A percentile compares a stretch with the other conserved stretches of the same genome.
Evolutionary conservation across 2,113 vertebrate species (phyloP).

Genomic region (Albula goreensis): DNA sequence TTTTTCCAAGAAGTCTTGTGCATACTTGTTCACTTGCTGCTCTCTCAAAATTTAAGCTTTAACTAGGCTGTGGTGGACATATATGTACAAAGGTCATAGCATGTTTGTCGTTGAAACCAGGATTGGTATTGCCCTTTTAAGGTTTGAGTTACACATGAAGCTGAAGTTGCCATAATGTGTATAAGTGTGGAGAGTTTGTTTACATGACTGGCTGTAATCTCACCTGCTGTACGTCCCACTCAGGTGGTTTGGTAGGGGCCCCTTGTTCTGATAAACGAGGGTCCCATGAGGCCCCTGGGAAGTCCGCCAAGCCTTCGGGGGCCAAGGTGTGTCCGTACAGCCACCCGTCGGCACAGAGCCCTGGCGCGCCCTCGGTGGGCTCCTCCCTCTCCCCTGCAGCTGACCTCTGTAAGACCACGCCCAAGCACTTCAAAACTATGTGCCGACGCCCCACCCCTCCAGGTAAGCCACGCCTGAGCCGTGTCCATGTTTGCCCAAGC

Average conservation of each 20-base stretch:
- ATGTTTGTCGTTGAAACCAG: too few species aligned
- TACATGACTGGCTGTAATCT: neutral
- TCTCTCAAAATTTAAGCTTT: too few species aligned
- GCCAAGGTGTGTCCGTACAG: conserved; percentile 87
- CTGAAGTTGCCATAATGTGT: too few species aligned
- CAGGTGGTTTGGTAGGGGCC: conserved; percentile 63
- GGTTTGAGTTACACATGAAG: too few species aligned
- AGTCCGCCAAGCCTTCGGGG: conserved; percentile 69
- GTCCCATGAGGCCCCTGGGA: conserved; percentile 72
- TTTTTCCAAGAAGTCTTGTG: too few species aligned
- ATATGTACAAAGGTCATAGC: too few species aligned
- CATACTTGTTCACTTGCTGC: too few species aligned
- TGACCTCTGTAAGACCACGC: conserved; percentile 86
- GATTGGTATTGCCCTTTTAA: too few species aligned
- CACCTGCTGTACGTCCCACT: neutral
- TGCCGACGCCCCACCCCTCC: conserved; percentile 82
- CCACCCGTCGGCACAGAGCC: conserved; percentile 73
- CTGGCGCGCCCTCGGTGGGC: conserved; percentile 69
- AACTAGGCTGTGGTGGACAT: too few species aligned
- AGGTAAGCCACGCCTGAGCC: conserved; percentile 58
- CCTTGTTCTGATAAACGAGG: conserved; percentile 71
- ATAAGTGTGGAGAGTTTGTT: too few species aligned
- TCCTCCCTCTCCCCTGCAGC: conserved; percentile 82
- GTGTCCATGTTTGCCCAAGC: too few species aligned
- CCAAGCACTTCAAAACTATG: conserved; percentile 93